Conservation (phyloP, 2,888 invertebrate genomes). For the Formica aserva region DNA sequence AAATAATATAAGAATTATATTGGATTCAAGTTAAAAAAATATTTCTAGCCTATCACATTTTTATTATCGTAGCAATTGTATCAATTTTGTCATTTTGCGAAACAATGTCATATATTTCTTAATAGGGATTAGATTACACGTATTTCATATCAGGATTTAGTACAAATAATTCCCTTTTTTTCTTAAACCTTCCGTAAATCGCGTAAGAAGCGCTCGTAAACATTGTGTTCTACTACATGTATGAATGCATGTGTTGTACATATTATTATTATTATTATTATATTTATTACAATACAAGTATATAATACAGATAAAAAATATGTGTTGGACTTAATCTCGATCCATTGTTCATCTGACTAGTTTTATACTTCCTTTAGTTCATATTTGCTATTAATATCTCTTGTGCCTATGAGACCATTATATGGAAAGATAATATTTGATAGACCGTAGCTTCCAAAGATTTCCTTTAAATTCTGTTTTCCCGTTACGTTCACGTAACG, state of each 20-base stretch:
- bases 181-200: not conserved
- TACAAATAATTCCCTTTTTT: not conserved
- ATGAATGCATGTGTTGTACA: constrained; percentile 68
- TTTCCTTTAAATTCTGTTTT: constrained; percentile 71
- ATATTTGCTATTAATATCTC: constrained; percentile 72
- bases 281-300: constrained; percentile 75
- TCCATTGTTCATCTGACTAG: not conserved
- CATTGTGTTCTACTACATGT: constrained; percentile 35
- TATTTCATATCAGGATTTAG: not conserved
- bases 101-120: not conserved
- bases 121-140: not conserved
- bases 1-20: not conserved
- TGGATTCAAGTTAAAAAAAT: not conserved
- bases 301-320: constrained; percentile 36
- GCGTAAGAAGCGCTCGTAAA: not conserved
- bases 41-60: not conserved
- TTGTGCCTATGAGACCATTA: constrained; percentile 77
- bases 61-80: not conserved
- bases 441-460: constrained; percentile 80
- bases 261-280: constrained; percentile 43
- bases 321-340: constrained; percentile 26
- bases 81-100: not conserved
- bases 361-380: constrained; percentile 72
- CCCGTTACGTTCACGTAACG: constrained; percentile 73
- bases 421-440: constrained; percentile 79